phyloP scores from a whole-genome alignment of 2,888 invertebrate genomes.

The Anticlea derivata region DNA sequence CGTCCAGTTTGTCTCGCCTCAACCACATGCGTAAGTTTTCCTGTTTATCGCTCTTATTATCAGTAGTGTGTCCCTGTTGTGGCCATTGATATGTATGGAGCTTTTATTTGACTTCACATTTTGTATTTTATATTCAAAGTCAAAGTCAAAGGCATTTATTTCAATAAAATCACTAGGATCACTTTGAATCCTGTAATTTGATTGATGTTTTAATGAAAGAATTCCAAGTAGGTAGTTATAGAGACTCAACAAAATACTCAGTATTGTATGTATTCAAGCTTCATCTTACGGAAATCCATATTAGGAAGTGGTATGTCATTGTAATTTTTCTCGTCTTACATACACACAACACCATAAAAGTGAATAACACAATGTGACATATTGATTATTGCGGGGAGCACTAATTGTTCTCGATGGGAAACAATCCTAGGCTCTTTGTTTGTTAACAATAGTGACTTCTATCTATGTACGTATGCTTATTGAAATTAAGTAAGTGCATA shows the following conservation, averaged over 20 bases:
- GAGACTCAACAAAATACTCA: slow-evolving; percentile 26
- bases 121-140: no score
- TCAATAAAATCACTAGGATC: no score
- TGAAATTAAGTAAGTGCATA: slow-evolving; percentile 4
- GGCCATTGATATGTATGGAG: no score
- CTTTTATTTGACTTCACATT: no score
- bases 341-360: slow-evolving; percentile 29
- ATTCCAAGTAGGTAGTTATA: no score
- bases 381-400: slow-evolving; percentile 26
- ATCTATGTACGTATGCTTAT: no score
- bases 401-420: slow-evolving; percentile 21
- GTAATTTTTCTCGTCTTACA: slow-evolving; percentile 32
- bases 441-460: slow-evolving; percentile 6
- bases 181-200: no score
- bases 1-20: slow-evolving; percentile 36
- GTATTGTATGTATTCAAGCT: slow-evolving; percentile 25
- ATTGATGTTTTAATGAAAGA: no score
- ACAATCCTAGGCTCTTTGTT: slow-evolving; percentile 20
- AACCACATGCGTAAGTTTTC: slow-evolving; percentile 32
- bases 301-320: slow-evolving; percentile 33
- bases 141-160: no score
- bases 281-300: slow-evolving; percentile 38
- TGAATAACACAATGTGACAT: slow-evolving; percentile 23
- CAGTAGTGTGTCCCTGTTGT: no score
- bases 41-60: slow-evolving; percentile 32